Conservation (phyloP, 1,140 invertebrate genomes). For the Trypoxylus dichotomus region DNA sequence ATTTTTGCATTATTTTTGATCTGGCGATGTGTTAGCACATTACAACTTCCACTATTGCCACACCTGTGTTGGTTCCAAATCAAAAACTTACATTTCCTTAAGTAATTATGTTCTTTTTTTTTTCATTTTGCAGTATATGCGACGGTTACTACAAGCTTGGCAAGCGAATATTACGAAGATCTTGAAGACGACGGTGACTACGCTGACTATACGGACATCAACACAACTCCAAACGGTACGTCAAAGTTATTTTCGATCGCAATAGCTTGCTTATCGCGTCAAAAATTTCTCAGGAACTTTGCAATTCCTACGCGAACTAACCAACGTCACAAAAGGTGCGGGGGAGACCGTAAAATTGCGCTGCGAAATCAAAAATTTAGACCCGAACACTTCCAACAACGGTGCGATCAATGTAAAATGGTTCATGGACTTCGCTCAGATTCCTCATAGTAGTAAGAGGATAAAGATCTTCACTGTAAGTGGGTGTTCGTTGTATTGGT, state of each 20-base stretch:
- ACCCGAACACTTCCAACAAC: constrained; percentile 39
- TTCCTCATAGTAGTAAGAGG: constrained; percentile 53
- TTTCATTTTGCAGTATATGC: constrained; percentile 38
- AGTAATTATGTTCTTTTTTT: too few relatives aligned
- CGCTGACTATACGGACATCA: constrained; percentile 40
- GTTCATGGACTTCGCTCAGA: constrained; percentile 67
- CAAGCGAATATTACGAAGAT: constrained; percentile 34
- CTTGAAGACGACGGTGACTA: constrained; percentile 42
- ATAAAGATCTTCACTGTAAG: constrained; percentile 42
- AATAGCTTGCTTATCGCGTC: background rate
- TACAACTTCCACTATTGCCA: too few relatives aligned
- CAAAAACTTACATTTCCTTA: too few relatives aligned
- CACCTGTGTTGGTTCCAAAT: too few relatives aligned
- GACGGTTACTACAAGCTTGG: constrained; percentile 28
- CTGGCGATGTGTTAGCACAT: too few relatives aligned
- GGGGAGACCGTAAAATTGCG: constrained; percentile 64
- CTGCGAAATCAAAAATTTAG: constrained; percentile 63
- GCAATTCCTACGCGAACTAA: constrained; percentile 55
- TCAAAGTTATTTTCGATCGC: background rate
- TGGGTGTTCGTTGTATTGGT: background rate
- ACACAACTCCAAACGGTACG: constrained; percentile 43
- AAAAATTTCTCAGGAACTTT: constrained; percentile 48
- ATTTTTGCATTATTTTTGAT: too few relatives aligned
- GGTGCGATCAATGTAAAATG: constrained; percentile 65
- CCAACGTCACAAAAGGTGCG: constrained; percentile 65